Conservation (phyloP, 2,888 invertebrate genomes). For the Troilus luridus region DNA sequence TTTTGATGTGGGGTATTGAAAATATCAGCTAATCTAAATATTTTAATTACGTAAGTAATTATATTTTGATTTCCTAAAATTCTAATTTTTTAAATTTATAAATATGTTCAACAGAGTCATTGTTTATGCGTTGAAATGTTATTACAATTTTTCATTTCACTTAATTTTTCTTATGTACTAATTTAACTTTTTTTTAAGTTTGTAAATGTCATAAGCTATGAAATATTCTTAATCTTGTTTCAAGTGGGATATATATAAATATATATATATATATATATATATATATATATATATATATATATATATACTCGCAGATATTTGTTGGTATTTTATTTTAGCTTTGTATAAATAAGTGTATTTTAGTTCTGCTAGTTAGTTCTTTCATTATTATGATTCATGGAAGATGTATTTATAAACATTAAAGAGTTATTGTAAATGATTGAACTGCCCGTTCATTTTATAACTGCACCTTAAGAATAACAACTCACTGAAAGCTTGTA, state of each 20-base stretch:
- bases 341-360: slow-evolving; percentile 54
- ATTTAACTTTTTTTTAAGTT: not conserved
- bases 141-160: not conserved
- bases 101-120: slow-evolving; percentile 7
- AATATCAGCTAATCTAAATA: not conserved
- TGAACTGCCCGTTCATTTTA: slow-evolving; percentile 54
- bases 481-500: slow-evolving; percentile 1
- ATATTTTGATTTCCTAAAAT: slow-evolving; percentile 5
- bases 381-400: slow-evolving; percentile 23
- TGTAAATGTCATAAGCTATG: slow-evolving; percentile 50
- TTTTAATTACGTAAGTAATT: not conserved
- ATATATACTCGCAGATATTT: not conserved
- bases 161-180: not conserved
- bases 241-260: not conserved
- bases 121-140: not conserved
- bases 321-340: slow-evolving; percentile 54
- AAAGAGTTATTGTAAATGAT: slow-evolving; percentile 47
- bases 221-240: slow-evolving; percentile 39
- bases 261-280: not conserved
- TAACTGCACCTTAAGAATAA: slow-evolving; percentile 16
- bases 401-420: slow-evolving; percentile 11
- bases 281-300: not conserved
- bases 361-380: slow-evolving; percentile 53
- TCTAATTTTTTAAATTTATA: not conserved
- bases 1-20: not conserved